These are phyloP conservation scores for Neolamprologus variostigma DNA, from an alignment of 2,113 vertebrate genomes.

Conservation along the genomic window DNA sequence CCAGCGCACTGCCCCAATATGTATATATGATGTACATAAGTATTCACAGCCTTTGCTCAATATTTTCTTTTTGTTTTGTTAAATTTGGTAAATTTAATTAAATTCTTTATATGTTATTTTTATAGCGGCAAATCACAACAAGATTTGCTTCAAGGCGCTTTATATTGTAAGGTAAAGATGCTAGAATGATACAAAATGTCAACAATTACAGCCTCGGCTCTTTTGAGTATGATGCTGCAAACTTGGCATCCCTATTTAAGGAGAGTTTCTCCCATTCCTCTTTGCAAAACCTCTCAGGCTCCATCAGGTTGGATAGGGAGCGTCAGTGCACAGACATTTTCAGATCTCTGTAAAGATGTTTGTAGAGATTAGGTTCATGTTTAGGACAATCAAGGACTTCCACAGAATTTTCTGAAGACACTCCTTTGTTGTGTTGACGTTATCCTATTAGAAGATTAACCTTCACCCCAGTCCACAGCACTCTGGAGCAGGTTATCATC, in stretches of 20 bases:
- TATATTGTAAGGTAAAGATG: not conserved
- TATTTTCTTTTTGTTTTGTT: not conserved
- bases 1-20: not conserved
- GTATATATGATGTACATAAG: not conserved
- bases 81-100: not conserved
- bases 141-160: fast-evolving
- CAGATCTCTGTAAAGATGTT: not conserved
- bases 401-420: not conserved
- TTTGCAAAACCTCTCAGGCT: not conserved
- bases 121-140: not conserved
- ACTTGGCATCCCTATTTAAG: not conserved
- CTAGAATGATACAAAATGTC: not conserved
- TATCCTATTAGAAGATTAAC: not conserved
- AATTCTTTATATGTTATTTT: not conserved
- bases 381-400: not conserved
- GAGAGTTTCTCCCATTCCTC: not conserved
- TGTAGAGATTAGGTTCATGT: not conserved
- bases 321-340: not conserved
- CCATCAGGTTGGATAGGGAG: not conserved
- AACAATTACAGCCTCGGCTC: not conserved
- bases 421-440: not conserved
- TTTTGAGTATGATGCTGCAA: not conserved
- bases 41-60: not conserved
- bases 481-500: not conserved
- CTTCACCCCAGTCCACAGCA: not conserved